Evolutionary conservation across 2,888 invertebrate species (phyloP).

Genomic region (Dinocampus coccinellae): DNA sequence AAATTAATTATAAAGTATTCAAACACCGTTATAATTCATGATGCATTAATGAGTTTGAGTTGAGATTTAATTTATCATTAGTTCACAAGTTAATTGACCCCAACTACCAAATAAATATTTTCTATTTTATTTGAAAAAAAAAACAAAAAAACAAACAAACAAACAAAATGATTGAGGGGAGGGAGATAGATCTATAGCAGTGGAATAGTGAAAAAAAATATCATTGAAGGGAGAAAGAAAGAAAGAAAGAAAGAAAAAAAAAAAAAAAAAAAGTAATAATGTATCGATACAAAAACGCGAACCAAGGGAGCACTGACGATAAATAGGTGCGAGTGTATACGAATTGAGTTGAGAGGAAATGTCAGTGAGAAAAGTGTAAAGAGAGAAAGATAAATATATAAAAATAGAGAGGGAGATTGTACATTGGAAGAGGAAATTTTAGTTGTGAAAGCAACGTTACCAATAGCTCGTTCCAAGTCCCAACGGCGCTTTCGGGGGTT

Average conservation of each 20-base stretch:
- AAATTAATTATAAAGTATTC: not conserved
- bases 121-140: too few relatives aligned
- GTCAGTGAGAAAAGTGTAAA: not conserved
- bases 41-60: not conserved
- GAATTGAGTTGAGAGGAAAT: slow-evolving; percentile 1
- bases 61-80: too few relatives aligned
- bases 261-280: not conserved
- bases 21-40: not conserved
- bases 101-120: too few relatives aligned
- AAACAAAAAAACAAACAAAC: too few relatives aligned
- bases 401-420: not conserved
- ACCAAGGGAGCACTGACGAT: not conserved
- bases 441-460: slow-evolving; percentile 39
- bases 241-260: not conserved
- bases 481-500: slow-evolving; percentile 57
- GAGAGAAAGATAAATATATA: not conserved
- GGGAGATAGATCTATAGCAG: too few relatives aligned
- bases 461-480: slow-evolving; percentile 46
- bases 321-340: not conserved
- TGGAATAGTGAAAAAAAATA: too few relatives aligned
- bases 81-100: too few relatives aligned
- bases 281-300: not conserved
- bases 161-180: too few relatives aligned
- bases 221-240: not conserved
- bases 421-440: slow-evolving; percentile 26